Percentiles rank a stretch among this genome's conserved stretches.
Evolutionary conservation across 1,140 invertebrate genomes (phyloP).

Genomic region (Philotrypesis tridentata): DNA sequence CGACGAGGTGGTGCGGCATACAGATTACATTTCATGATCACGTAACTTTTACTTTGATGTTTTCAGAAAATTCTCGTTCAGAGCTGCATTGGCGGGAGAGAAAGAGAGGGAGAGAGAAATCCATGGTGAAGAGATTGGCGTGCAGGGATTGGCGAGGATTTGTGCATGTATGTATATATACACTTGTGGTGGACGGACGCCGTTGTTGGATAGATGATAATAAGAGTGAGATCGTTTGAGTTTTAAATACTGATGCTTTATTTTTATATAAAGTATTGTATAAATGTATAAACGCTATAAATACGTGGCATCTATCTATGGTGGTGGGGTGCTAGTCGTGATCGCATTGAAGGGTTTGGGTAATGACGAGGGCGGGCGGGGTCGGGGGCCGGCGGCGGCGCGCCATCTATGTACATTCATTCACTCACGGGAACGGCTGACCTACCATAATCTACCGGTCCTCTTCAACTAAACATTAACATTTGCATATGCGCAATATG

Average conservation of each 20-base stretch:
- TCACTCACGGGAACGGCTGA: constrained; percentile 72
- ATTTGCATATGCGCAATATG: constrained; percentile 64
- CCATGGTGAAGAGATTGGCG: too few relatives aligned
- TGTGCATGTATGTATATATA: too few relatives aligned
- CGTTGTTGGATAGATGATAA: not conserved
- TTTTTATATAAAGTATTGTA: constrained; percentile 75
- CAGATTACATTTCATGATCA: too few relatives aligned
- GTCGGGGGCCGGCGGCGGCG: constrained; percentile 72
- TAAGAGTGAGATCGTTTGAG: constrained; percentile 55
- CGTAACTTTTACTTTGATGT: not conserved
- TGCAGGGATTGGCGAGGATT: too few relatives aligned
- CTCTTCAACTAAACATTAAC: constrained; percentile 70
- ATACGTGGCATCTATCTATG: constrained; percentile 75
- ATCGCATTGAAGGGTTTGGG: constrained; percentile 70
- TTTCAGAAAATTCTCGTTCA: not conserved
- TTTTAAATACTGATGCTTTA: constrained; percentile 76
- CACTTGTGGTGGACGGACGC: too few relatives aligned
- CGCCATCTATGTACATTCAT: constrained; percentile 74
- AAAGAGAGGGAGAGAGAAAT: not conserved
- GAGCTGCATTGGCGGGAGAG: not conserved
- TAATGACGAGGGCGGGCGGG: constrained; percentile 71
- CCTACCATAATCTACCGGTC: constrained; percentile 73
- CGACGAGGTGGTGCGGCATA: too few relatives aligned
- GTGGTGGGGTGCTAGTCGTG: constrained; percentile 74
- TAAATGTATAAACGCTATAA: constrained; percentile 76